phyloP scores from a whole-genome alignment of 2,888 invertebrate genomes.

The Bibio marci region DNA sequence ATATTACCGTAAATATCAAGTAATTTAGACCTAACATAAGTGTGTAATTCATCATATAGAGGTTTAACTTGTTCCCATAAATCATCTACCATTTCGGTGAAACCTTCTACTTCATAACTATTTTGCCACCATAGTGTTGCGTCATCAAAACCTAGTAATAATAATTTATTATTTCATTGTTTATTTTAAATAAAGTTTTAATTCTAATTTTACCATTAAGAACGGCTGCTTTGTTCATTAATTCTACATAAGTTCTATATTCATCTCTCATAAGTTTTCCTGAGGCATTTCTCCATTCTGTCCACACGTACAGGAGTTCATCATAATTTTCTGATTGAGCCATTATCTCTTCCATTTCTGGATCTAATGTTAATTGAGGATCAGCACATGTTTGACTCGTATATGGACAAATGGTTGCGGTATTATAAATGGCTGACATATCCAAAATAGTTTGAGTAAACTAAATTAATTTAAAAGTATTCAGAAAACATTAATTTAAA shows the following conservation, averaged over 20 bases:
- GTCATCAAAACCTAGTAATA: constrained; percentile 33
- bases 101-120: constrained; percentile 29
- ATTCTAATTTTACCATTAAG: constrained; percentile 28
- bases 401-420: no score
- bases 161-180: constrained; percentile 16
- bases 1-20: constrained; percentile 29
- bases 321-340: constrained; percentile 16
- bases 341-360: constrained; percentile 12
- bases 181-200: constrained; percentile 24
- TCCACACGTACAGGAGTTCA: constrained; percentile 31
- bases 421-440: no score
- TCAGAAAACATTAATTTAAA: no score
- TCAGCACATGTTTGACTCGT: no score
- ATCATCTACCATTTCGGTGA: constrained; percentile 23
- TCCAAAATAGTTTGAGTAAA: no score
- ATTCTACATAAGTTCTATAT: constrained; percentile 31
- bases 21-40: constrained; percentile 32
- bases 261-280: constrained; percentile 31
- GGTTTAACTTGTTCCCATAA: constrained; percentile 32
- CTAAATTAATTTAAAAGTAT: no score
- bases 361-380: constrained; percentile 2
- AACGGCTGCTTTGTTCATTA: constrained; percentile 35
- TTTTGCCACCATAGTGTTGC: constrained; percentile 30
- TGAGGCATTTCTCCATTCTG: constrained; percentile 33
- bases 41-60: constrained; percentile 36